A percentile compares a stretch with the other conserved stretches of the same genome.
These are phyloP conservation scores for Tetranychus piercei DNA, from an alignment of 2,888 invertebrate genomes.

Conservation along the genomic window DNA sequence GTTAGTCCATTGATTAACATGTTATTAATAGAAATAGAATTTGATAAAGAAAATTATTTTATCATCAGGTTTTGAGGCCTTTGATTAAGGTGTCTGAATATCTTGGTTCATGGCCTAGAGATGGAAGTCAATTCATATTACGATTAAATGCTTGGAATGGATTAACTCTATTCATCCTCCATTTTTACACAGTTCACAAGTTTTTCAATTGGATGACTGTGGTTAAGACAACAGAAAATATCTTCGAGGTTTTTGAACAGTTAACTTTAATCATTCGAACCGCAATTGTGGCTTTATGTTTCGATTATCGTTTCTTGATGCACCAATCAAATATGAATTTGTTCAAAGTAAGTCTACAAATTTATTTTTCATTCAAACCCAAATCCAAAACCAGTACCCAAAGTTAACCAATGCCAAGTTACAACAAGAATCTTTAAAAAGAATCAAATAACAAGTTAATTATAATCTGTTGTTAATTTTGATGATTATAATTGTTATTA, in stretches of 20 bases:
- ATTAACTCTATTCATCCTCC: conserved; percentile 11
- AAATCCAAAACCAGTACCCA: no score
- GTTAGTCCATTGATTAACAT: neutral
- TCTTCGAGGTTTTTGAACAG: conserved; percentile 14
- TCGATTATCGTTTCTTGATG: conserved; percentile 14
- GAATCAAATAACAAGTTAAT: no score
- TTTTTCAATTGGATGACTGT: conserved; percentile 13
- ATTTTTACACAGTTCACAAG: conserved; percentile 14
- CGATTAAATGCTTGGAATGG: conserved; percentile 16
- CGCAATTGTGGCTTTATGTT: conserved; percentile 1
- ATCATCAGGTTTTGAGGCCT: conserved; percentile 1
- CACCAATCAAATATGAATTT: conserved; percentile 9
- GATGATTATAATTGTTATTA: no score
- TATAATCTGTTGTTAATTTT: no score
- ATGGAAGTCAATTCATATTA: conserved; percentile 4
- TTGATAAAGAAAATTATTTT: neutral
- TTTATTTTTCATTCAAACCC: no score
- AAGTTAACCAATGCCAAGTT: no score
- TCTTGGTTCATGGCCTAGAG: conserved; percentile 17
- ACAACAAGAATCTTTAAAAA: no score
- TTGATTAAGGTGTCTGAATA: conserved; percentile 5
- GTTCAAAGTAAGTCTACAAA: conserved; percentile 2
- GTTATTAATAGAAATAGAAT: neutral
- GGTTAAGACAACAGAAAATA: conserved; percentile 3
- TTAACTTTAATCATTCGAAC: conserved; percentile 12